These are phyloP conservation scores for Drosophila ustulata DNA, from an alignment of 2,888 invertebrate genomes.

Conservation along the genomic window DNA sequence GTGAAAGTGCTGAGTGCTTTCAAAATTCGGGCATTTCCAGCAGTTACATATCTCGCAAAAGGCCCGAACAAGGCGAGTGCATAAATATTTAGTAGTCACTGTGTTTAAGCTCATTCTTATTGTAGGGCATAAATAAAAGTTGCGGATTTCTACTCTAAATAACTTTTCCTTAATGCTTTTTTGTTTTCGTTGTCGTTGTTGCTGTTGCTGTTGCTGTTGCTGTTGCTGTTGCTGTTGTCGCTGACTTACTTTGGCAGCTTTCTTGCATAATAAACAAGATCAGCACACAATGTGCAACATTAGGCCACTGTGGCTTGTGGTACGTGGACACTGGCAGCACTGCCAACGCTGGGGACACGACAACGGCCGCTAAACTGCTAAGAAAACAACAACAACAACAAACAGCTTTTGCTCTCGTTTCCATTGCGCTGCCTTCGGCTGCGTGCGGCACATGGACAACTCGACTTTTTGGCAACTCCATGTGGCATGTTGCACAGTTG, in stretches of 20 bases:
- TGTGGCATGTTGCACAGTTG: slow-evolving; percentile 39
- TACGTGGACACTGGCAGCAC: slow-evolving; percentile 75
- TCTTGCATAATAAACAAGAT: slow-evolving; percentile 81
- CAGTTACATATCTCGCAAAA: slow-evolving; percentile 7
- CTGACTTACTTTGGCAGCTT: slow-evolving; percentile 76
- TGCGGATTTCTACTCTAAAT: slow-evolving; percentile 5
- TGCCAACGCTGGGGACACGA: slow-evolving; percentile 66
- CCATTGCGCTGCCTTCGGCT: slow-evolving; percentile 46
- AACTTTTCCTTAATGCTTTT: slow-evolving; percentile 26
- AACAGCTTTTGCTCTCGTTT: slow-evolving; percentile 73
- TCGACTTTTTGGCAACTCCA: slow-evolving; percentile 42
- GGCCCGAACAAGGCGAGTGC: neutral
- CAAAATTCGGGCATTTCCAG: slow-evolving; percentile 28
- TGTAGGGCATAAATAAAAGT: slow-evolving; percentile 2
- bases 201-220: slow-evolving; percentile 26
- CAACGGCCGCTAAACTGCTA: slow-evolving; percentile 73
- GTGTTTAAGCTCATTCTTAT: neutral
- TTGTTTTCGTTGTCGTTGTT: slow-evolving; percentile 11
- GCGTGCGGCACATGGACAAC: slow-evolving; percentile 71
- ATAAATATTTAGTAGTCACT: neutral
- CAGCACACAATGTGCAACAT: slow-evolving; percentile 81
- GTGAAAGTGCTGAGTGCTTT: slow-evolving; percentile 44
- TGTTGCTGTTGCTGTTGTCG: slow-evolving; percentile 39
- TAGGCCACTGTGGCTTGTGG: slow-evolving; percentile 72
- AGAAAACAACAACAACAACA: slow-evolving; percentile 59